Evolutionary conservation across 2,797 vertebrate species (phyloP).

Genomic region (Lutjanus argentimaculatus): DNA sequence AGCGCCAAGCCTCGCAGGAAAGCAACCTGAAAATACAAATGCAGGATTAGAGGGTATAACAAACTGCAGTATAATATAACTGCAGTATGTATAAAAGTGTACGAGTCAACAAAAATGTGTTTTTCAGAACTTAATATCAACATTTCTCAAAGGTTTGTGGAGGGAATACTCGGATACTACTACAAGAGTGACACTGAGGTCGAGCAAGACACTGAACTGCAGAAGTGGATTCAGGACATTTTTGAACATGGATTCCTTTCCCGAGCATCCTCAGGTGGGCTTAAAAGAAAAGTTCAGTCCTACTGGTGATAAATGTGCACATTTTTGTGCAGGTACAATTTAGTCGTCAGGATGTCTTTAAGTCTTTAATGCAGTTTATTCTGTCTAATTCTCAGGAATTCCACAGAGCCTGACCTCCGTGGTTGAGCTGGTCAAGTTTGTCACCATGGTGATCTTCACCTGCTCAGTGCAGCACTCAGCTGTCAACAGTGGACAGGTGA

Average conservation of each 20-base stretch:
- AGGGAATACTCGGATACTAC: conserved; percentile 30
- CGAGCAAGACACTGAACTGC: conserved; percentile 43
- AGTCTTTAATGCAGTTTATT: not conserved
- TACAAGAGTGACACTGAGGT: conserved; percentile 44
- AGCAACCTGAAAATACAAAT: conserved; percentile 14
- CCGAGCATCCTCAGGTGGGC: conserved; percentile 9
- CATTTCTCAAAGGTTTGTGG: conserved; percentile 42
- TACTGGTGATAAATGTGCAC: not conserved
- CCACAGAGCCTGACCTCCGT: conserved; percentile 29
- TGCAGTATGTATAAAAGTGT: not conserved
- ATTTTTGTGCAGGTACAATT: not conserved
- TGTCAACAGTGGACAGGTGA: conserved; percentile 66
- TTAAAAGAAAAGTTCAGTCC: not conserved
- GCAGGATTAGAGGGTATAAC: conserved; percentile 3
- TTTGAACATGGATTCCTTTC: conserved; percentile 41
- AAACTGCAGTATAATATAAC: too few relatives aligned
- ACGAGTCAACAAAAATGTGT: not conserved
- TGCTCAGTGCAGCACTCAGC: conserved; percentile 54
- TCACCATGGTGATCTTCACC: conserved; percentile 66
- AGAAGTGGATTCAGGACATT: conserved; percentile 47
- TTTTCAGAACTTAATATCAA: not conserved
- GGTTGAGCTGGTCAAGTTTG: conserved; percentile 52
- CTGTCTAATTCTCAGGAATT: conserved; percentile 34
- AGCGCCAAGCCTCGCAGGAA: not conserved
- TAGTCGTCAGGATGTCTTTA: not conserved